Base-by-base conservation (phyloP, 2,113 vertebrate species). In the Megalops atlanticus region DNA sequence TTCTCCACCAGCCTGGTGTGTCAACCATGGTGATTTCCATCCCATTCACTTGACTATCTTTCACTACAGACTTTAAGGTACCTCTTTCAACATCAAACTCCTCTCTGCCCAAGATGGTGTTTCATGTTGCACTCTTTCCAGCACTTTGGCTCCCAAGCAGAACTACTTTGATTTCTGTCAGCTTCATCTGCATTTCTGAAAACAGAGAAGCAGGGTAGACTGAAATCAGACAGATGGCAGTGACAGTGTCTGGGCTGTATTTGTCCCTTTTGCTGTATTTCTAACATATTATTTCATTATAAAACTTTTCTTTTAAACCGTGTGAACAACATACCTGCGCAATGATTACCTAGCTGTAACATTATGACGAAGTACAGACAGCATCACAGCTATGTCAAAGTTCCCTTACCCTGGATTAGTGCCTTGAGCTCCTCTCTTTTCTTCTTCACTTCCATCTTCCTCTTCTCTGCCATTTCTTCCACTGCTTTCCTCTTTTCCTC, bases 121-220 rank as follows among this genome's bases (percentile, higher is more conserved):
- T 80, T 41, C 79, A 71, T 15, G 79, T 47, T 7, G 4, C 18
- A n/a, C 71, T 80, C 38, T 80, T 80, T 52, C 79, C 79, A 74
- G 45, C 11, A 4, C 43, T 27, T 54, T n/a, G 39, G 39, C 14
- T 31, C 40, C 79, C 79, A 14, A 80, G 14, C 33, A 80, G 71
- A 12, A 80, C 36, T 27, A 80, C 21, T 16, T 49, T 80, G 24
- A 80, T 18, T 12, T 64, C 49, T 41, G 45, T 14, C n/a, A 54
- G 12, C 36, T 15, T 16, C 6, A 21, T 14, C 18, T 74, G 36
- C 49, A 27, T 27, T 21, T 38, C 72, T 74, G 39, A 24, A 31
- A 33, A 74, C 1, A 27, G 7, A 40, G 33, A 71, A 43, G 35
- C 4, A 47, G 36, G 27, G 24, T 45, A 27, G 18, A 43, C 24